phyloP scores from a whole-genome alignment of 1,140 invertebrate species.

The Caenorhabditis remanei region DNA sequence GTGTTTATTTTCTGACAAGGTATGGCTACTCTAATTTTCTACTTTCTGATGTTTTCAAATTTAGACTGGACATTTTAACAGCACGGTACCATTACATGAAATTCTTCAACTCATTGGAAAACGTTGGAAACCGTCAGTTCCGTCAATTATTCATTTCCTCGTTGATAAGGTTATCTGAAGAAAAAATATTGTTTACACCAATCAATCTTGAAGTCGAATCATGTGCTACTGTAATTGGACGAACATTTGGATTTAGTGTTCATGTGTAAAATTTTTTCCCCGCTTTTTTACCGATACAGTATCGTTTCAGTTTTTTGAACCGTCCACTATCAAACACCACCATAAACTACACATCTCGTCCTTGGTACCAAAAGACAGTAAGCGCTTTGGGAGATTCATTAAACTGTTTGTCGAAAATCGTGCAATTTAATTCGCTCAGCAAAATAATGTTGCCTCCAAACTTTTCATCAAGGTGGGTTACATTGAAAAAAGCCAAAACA shows the following conservation, averaged over 20 bases:
- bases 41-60: too few species aligned
- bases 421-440: neutral
- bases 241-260: neutral
- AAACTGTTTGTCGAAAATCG: neutral
- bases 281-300: neutral
- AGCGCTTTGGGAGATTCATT: neutral
- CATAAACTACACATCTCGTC: too few species aligned
- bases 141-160: neutral
- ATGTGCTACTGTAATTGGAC: neutral
- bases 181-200: neutral
- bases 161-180: neutral
- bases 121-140: neutral
- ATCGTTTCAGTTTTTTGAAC: too few species aligned
- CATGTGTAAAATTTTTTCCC: too few species aligned
- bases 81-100: neutral
- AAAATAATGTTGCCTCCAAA: neutral
- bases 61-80: neutral
- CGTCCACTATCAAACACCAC: too few species aligned
- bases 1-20: neutral
- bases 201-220: neutral
- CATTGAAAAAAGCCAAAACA: too few species aligned
- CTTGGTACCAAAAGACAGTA: neutral
- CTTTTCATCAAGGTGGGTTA: neutral
- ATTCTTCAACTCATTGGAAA: neutral
- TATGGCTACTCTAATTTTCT: neutral